Base-by-base conservation (phyloP, 2,888 invertebrate genomes). In the Zaprionus bogoriensis region DNA sequence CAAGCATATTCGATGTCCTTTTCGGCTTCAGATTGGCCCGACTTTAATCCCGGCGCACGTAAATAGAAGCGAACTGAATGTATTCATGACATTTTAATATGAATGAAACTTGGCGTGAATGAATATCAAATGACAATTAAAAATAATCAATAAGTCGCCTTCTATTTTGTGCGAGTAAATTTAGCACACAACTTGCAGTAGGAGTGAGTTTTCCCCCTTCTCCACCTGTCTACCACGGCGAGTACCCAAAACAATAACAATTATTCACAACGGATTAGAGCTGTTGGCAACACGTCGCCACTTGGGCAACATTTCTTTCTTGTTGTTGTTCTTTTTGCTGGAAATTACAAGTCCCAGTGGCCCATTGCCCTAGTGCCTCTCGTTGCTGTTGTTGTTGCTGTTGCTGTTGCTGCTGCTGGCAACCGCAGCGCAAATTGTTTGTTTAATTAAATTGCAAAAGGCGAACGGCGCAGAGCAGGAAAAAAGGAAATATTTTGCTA, bases 251-350 rank as follows among this genome's bases (percentile, higher is more conserved):
- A 82, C 86, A 66, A 85, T 85, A 75, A 79, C 87, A 82, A 87
- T 82, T 82, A 87, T 82, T 87, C 86, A 79, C 74, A 76, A 73
- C 68, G 87, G 87, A 86, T 82, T 82, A 70, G 62, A 71, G 67
- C 66, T 82, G 82, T 82, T 79, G 74, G 64, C 83, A 75, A 75
- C 76, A 85, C 67, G 76, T 78, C 84, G 78, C 53, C 82, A 87
- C 78, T 74, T 84, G 81, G 73, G 60, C 55, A 62, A 59, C 62
- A 76, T 63, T 79, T 82, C 14, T 9, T 17, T 17, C 12, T 6
- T 30, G 17, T 74, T 64, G 71, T 51, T 63, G 77, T 47, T 67
- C 52, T 48, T 59, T 42, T 14, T 55, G 28, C 65, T 52, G 77
- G 63, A 87, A 80, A 81, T 84, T 84, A 84, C 87, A 77, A 77